Percentiles rank a stretch among this genome's conserved stretches.
Conservation (phyloP, 30 jellyfish, hydroid and myxozoan species). For the Turritopsis dohrnii region DNA sequence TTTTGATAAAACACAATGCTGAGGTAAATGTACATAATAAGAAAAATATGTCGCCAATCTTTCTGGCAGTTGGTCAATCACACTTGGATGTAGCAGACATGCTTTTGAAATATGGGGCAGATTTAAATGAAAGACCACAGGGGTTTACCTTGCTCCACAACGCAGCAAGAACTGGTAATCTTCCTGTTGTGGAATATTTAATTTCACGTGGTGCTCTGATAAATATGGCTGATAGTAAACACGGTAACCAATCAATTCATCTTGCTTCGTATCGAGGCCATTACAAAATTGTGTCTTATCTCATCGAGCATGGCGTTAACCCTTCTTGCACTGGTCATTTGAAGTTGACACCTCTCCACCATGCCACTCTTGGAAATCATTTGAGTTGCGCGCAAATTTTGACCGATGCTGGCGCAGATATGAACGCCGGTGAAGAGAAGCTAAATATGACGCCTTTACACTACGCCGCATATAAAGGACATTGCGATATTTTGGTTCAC, state of each 20-base stretch:
- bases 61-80: not conserved
- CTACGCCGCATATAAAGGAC: not conserved
- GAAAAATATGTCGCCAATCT: not conserved
- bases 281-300: slow-evolving; percentile 17
- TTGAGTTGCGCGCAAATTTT: not conserved
- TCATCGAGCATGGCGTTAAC: slow-evolving; percentile 5
- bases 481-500: not conserved
- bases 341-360: not conserved
- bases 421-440: not conserved
- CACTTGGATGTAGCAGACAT: slow-evolving; percentile 3
- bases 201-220: not conserved
- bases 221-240: not conserved
- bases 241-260: not conserved
- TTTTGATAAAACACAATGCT: slow-evolving; percentile 2
- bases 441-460: not conserved
- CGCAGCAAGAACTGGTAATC: not conserved
- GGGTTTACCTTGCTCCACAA: not conserved
- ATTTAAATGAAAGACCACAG: not conserved
- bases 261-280: slow-evolving; percentile 12
- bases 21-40: not conserved
- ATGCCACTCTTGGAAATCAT: not conserved
- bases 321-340: not conserved
- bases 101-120: slow-evolving; percentile 12
- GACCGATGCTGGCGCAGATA: slow-evolving; percentile 23
- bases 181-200: slow-evolving; percentile 7